These are phyloP conservation scores for Avahi laniger DNA, from an alignment of 2,797 vertebrate species.

Conservation along the genomic window DNA sequence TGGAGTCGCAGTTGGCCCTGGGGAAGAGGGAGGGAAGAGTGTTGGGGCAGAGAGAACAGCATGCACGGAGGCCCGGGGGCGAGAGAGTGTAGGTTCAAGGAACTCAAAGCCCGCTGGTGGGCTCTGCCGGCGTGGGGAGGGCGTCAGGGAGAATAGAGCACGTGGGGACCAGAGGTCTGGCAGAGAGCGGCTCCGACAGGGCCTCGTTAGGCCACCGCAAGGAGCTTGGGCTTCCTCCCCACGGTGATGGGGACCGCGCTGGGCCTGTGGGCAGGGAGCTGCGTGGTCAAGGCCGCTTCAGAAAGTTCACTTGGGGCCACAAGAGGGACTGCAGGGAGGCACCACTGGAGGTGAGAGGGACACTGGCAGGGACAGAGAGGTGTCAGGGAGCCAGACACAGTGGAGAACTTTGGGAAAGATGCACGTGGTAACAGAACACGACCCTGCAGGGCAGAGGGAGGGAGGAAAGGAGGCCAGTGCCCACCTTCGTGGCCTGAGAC, in stretches of 20 bases:
- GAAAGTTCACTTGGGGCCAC: background rate
- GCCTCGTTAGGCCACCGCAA: background rate
- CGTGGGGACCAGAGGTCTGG: fast-evolving
- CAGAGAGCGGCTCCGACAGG: background rate
- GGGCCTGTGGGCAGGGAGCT: background rate
- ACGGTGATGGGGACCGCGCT: background rate
- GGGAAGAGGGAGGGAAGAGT: background rate
- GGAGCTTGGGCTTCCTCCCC: background rate
- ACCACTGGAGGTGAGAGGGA: background rate
- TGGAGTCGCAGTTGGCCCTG: background rate
- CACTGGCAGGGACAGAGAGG: background rate
- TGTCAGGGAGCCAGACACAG: background rate
- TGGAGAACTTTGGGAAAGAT: background rate
- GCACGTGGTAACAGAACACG: fast-evolving
- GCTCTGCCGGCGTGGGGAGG: background rate
- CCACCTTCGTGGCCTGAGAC: background rate
- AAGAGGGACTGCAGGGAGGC: background rate
- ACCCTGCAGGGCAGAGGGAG: background rate
- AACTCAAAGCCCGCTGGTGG: background rate
- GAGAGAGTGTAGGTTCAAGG: background rate
- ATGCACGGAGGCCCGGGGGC: background rate
- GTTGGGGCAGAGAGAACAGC: background rate
- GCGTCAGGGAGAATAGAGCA: background rate
- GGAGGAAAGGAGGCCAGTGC: background rate
- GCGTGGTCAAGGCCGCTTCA: background rate